Percentiles rank a stretch among this genome's conserved stretches.
These are phyloP conservation scores for Trissoscelio sp. DNA, from an alignment of 2,888 invertebrate genomes.

Conservation along the genomic window DNA sequence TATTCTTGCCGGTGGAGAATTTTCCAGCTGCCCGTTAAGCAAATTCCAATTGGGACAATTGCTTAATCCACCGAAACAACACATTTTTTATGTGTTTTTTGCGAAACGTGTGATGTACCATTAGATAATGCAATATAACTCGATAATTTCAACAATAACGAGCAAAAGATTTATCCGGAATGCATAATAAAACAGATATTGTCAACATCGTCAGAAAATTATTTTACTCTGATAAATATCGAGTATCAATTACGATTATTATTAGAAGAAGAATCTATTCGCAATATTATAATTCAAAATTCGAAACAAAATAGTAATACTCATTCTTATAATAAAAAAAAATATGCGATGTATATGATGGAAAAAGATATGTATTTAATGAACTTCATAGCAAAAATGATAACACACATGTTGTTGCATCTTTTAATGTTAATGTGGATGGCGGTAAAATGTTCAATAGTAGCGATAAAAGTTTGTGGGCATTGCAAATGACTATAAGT, in stretches of 20 bases:
- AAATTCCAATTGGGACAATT: not conserved
- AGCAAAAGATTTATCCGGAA: not conserved
- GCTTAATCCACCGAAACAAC: not conserved
- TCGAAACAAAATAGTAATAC: not conserved
- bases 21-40: not conserved
- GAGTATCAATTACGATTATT: constrained; percentile 12
- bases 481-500: not conserved
- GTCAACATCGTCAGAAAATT: constrained; percentile 11
- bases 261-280: constrained; percentile 13
- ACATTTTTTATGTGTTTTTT: constrained; percentile 8
- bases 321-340: not conserved
- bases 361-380: not conserved
- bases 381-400: constrained; percentile 9
- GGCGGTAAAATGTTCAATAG: constrained; percentile 8
- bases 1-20: not conserved
- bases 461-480: not conserved
- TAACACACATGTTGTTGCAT: not conserved
- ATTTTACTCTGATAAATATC: constrained; percentile 7
- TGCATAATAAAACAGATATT: constrained; percentile 9
- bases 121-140: not conserved
- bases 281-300: not conserved
- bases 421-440: constrained; percentile 1
- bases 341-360: constrained; percentile 4
- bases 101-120: not conserved
- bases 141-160: not conserved